Conservation (phyloP, 2,797 vertebrate species). For the Gymnothorax reevesii region DNA sequence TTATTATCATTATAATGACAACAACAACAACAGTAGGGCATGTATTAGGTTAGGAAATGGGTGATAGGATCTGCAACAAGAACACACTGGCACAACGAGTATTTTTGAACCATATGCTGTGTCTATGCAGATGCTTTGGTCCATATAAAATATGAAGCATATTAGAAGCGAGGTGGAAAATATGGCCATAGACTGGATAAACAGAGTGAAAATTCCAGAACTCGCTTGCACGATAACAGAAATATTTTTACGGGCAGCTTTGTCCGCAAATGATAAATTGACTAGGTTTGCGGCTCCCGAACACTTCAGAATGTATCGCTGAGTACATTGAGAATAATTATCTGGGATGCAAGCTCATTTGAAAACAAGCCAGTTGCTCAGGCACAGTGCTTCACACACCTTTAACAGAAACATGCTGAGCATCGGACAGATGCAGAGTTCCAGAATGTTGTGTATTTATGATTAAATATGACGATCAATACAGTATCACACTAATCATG, state of each 20-base stretch:
- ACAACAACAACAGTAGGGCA: not conserved
- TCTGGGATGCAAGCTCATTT: not conserved
- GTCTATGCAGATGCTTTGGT: not conserved
- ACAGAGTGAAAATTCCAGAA: not conserved
- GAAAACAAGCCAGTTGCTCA: not conserved
- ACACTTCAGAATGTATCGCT: not conserved
- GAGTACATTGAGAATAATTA: not conserved
- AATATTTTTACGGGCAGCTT: not conserved
- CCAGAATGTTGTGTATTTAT: not conserved
- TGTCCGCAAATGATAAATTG: not conserved
- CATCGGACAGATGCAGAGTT: not conserved
- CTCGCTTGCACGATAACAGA: not conserved
- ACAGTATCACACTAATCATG: no score
- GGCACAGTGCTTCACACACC: not conserved
- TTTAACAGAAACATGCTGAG: not conserved
- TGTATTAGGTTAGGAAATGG: not conserved
- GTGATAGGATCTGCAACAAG: not conserved
- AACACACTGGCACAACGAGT: not conserved
- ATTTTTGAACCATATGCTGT: constrained; percentile 26
- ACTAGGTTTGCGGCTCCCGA: not conserved
- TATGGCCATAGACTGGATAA: not conserved
- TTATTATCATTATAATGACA: not conserved
- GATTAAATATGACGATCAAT: not conserved
- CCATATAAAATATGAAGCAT: constrained; percentile 47
- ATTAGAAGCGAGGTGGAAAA: constrained; percentile 46